Percentiles rank a stretch among this genome's conserved stretches.
phyloP scores from a whole-genome alignment of 92 coral and sea anemone species.

The Palythoa heliodiscus region DNA sequence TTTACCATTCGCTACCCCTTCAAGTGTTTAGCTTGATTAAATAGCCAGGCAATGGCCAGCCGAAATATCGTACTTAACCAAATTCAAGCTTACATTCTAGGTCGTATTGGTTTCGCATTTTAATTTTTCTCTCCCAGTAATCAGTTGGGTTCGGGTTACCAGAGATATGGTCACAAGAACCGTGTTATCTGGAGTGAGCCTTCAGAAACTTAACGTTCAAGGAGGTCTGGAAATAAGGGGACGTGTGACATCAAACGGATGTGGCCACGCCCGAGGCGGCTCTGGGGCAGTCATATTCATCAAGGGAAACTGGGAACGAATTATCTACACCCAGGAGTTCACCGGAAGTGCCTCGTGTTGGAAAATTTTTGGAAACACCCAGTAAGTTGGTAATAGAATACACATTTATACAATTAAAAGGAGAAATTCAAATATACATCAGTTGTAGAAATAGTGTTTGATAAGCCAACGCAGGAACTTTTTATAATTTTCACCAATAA shows the following conservation, averaged over 20 bases:
- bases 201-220: not conserved
- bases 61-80: too few relatives aligned
- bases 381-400: not conserved
- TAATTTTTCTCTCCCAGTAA: not conserved
- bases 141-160: constrained; percentile 9
- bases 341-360: constrained; percentile 36
- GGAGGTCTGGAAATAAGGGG: constrained; percentile 20
- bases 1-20: too few relatives aligned
- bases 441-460: too few relatives aligned
- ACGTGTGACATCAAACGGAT: constrained; percentile 9
- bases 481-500: too few relatives aligned
- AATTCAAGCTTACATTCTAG: too few relatives aligned
- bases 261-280: constrained; percentile 6
- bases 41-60: too few relatives aligned
- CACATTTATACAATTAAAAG: too few relatives aligned
- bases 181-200: not conserved
- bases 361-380: constrained; percentile 39
- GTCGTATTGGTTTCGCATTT: not conserved
- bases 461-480: too few relatives aligned
- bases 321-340: constrained; percentile 35
- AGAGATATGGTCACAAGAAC: constrained; percentile 1
- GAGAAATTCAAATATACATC: too few relatives aligned
- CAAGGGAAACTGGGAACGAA: constrained; percentile 35
- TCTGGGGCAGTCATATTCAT: constrained; percentile 23
- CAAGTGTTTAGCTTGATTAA: too few relatives aligned